Conservation (phyloP, 2,888 invertebrate species). For the Epirrita christyi region DNA sequence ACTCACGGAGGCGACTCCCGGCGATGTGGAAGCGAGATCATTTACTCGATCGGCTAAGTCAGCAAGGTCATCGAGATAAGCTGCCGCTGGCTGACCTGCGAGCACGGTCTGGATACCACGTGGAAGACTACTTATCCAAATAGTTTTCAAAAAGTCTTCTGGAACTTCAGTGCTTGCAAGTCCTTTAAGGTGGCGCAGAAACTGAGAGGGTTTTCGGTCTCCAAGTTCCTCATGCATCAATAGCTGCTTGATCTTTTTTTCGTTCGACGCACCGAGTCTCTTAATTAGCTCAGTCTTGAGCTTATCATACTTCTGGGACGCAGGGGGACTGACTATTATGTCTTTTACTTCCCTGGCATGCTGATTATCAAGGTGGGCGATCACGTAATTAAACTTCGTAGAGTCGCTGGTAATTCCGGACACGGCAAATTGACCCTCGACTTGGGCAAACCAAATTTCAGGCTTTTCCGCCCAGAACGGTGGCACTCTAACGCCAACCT, state of each 20-base stretch:
- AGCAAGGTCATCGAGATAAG: neutral
- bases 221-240: too few species aligned
- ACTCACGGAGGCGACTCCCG: too few species aligned
- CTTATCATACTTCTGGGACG: conserved; percentile 4
- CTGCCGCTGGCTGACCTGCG: neutral
- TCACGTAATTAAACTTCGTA: conserved; percentile 10
- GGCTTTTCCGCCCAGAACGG: neutral
- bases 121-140: neutral
- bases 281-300: neutral
- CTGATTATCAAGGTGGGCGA: conserved; percentile 9
- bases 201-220: too few species aligned
- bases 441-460: conserved; percentile 12
- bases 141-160: conserved; percentile 1
- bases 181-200: too few species aligned
- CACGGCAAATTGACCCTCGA: too few species aligned
- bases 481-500: too few species aligned
- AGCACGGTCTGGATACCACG: neutral
- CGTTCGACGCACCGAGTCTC: neutral
- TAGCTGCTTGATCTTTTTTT: too few species aligned
- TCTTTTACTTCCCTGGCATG: conserved; percentile 8
- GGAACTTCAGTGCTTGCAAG: neutral
- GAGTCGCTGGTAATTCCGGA: conserved; percentile 2
- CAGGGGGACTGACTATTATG: neutral
- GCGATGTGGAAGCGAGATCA: neutral
- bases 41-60: conserved; percentile 1